Conservation (phyloP, 2,113 vertebrate genomes). For the Rhinopithecus roxellana region DNA sequence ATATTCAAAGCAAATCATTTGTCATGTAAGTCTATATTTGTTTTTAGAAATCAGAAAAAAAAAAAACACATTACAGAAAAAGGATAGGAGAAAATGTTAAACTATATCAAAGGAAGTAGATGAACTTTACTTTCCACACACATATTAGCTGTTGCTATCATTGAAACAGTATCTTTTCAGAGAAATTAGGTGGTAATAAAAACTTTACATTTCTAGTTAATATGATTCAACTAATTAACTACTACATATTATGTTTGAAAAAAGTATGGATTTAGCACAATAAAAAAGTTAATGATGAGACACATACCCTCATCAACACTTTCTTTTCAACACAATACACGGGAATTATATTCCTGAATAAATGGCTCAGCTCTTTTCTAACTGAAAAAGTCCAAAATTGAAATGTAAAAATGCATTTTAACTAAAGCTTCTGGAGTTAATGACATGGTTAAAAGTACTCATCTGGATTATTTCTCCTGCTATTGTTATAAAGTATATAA, state of each 20-base stretch:
- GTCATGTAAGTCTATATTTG: neutral
- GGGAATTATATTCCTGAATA: slow-evolving; percentile 15
- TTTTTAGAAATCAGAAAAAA: slow-evolving; percentile 46
- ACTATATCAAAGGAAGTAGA: slow-evolving; percentile 23
- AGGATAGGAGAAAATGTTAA: neutral
- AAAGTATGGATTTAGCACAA: slow-evolving; percentile 44
- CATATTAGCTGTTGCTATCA: neutral
- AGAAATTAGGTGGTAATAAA: slow-evolving; percentile 57
- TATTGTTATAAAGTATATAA: no score
- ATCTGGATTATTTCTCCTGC: no score
- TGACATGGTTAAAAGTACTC: no score
- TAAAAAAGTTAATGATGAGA: slow-evolving; percentile 61
- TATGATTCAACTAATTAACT: slow-evolving; percentile 80
- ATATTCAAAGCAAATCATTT: slow-evolving; percentile 15
- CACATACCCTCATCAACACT: slow-evolving; percentile 56
- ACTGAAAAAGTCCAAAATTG: no score
- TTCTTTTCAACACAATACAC: slow-evolving; percentile 61
- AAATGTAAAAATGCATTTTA: no score
- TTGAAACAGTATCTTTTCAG: slow-evolving; percentile 3
- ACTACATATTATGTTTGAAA: slow-evolving; percentile 65
- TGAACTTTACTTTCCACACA: slow-evolving; percentile 37
- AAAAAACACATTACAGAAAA: neutral
- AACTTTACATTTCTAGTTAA: slow-evolving; percentile 65
- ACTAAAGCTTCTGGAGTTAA: no score
- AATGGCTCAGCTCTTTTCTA: neutral